A percentile compares a stretch with the other conserved stretches of the same genome.
Evolutionary conservation across 2,113 vertebrate genomes (phyloP).

Genomic region (Marmota monax): DNA sequence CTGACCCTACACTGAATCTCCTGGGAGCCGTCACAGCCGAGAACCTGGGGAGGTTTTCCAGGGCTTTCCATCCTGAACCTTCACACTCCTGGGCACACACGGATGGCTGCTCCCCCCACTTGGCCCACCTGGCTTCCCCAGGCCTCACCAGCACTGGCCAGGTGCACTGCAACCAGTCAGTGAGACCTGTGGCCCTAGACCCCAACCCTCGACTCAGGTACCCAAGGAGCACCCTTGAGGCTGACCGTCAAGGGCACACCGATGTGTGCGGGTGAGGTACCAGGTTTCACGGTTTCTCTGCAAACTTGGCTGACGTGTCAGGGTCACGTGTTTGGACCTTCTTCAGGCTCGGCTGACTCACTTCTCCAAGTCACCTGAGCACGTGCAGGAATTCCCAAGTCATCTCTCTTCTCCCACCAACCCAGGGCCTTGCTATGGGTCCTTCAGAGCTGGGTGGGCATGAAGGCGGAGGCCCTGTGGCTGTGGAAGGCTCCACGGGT

Average conservation of each 20-base stretch:
- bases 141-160: neutral
- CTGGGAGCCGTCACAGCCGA: neutral
- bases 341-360: neutral
- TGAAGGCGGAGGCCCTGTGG: neutral
- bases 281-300: neutral
- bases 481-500: neutral
- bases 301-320: rapidly evolving
- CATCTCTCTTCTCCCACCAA: rapidly evolving
- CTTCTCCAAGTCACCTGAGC: neutral
- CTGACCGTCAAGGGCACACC: neutral
- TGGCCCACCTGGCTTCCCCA: neutral
- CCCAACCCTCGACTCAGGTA: neutral
- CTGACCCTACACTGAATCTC: rapidly evolving
- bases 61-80: neutral
- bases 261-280: neutral
- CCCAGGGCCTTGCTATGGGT: neutral
- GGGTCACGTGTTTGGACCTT: too few relatives aligned
- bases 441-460: neutral
- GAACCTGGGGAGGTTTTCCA: rapidly evolving
- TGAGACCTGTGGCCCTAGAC: too few relatives aligned
- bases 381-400: rapidly evolving
- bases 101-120: neutral
- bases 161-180: rapidly evolving
- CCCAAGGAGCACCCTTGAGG: too few relatives aligned
- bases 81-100: neutral